Base-by-base conservation (phyloP, 2,888 invertebrate genomes). In the Phortica okadai region DNA sequence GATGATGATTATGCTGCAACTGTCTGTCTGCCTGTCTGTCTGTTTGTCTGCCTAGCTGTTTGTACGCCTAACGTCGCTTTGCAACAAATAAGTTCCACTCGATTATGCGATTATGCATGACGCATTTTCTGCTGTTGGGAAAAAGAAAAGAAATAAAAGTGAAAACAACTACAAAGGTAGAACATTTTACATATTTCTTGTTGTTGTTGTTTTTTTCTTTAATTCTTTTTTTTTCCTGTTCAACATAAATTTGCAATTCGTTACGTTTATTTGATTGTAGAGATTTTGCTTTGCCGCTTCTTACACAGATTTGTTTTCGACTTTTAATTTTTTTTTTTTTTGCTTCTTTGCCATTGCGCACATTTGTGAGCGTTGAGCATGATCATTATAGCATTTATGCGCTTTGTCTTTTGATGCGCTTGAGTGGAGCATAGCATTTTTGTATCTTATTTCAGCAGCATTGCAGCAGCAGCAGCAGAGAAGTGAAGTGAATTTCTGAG, bases 21-120 rank as follows among this genome's bases (percentile, higher is more conserved):
- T 62, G 33, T 66, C 62, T 62, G 25, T 11, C 6, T n/a, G n/a
- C n/a, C 64, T 62, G 33, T 66, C 62, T 62, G 67, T n/a, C 67
- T 67, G n/a, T 44, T 44, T 42, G 14, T 59, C 7, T 10, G 70
- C 1, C 44, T 56, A 33, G 5, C 14, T n/a, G 56, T 25, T 16
- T 33, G 72, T 41, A 4, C 33, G 58, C 3, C 16, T 62, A 62
- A 1, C 25, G 54, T 6, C 25, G 16, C 50, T 42, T 44, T 56
- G 76, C 73, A 73, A 50, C 73, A 73, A 81, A 83, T 81, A 77
- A 81, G 83, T 84, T 84, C 80, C 84, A 84, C 84, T 83, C 82
- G 85, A 85, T 84, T 84, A 84, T 83, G 79, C 82, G 85, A 85
- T 84, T 85, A 83, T 79, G 83, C 81, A 83, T 84, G 83, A 83